phyloP scores from a whole-genome alignment of 2,797 vertebrate species.

The Lycodopsis pacificus region DNA sequence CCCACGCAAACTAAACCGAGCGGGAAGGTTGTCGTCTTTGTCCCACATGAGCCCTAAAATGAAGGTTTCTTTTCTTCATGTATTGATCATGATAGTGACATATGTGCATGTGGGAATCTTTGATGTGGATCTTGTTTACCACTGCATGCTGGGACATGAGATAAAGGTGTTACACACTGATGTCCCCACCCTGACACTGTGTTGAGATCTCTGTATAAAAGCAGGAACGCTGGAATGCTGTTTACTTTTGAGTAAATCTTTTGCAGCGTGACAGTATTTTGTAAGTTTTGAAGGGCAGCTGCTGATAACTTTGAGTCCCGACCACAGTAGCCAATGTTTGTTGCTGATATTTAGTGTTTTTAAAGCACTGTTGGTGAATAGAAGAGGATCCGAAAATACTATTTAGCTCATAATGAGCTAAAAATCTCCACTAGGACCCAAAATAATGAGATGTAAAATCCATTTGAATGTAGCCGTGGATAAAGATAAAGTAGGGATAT shows the following conservation, averaged over 20 bases:
- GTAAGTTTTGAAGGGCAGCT: not conserved
- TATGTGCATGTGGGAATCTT: conserved; percentile 1
- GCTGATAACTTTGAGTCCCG: not conserved
- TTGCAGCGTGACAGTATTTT: not conserved
- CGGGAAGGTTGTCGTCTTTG: conserved; percentile 5
- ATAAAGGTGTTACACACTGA: not conserved
- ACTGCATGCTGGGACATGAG: conserved; percentile 8
- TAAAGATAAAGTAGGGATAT: rapidly evolving
- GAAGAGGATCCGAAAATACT: conserved; percentile 21
- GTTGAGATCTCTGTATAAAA: not conserved
- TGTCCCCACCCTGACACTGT: conserved; percentile 24
- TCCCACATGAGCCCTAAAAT: not conserved
- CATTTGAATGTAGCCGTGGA: too few species aligned
- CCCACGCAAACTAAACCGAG: conserved; percentile 3
- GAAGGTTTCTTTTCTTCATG: not conserved
- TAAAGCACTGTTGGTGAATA: not conserved
- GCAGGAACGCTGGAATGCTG: not conserved
- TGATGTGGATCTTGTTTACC: conserved; percentile 19
- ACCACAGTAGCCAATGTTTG: not conserved
- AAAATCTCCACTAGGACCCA: not conserved
- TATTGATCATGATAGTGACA: not conserved
- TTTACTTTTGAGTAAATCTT: not conserved
- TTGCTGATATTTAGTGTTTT: not conserved
- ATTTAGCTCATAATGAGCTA: not conserved
- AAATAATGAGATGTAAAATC: conserved; percentile 22